A percentile compares a stretch with the other conserved stretches of the same genome.
These are phyloP conservation scores for Muscicapa striata DNA, from an alignment of 2,797 vertebrate genomes.

Conservation along the genomic window DNA sequence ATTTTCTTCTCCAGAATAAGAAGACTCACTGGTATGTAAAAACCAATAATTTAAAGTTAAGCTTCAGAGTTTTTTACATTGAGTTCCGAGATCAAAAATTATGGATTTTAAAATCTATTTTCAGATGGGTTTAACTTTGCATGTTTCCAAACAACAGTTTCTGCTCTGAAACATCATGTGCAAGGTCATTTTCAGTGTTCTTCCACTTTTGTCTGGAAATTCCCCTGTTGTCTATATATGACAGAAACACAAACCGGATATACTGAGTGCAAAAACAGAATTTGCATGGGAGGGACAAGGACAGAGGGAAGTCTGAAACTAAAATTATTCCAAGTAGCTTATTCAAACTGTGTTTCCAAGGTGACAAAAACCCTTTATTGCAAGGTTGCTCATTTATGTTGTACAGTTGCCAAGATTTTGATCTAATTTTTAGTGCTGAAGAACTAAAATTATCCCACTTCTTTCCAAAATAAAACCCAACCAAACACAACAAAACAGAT, in stretches of 20 bases:
- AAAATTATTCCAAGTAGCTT: slow-evolving; percentile 47
- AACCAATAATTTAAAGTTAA: not conserved
- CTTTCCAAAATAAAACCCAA: slow-evolving; percentile 25
- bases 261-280: slow-evolving; percentile 49
- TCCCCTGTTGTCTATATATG: not conserved
- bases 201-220: slow-evolving; percentile 12
- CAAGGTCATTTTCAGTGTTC: not conserved
- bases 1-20: not conserved
- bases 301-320: slow-evolving; percentile 44
- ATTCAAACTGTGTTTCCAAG: slow-evolving; percentile 46
- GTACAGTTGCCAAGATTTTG: slow-evolving; percentile 39
- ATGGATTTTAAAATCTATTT: not conserved
- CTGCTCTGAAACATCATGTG: not conserved
- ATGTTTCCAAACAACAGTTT: not conserved
- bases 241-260: slow-evolving; percentile 36
- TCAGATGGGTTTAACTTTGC: not conserved
- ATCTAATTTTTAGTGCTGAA: slow-evolving; percentile 27
- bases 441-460: slow-evolving; percentile 24
- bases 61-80: not conserved
- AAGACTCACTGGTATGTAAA: not conserved
- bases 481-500: not conserved
- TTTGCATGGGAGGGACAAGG: slow-evolving; percentile 32
- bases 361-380: slow-evolving; percentile 31
- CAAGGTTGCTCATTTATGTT: slow-evolving; percentile 36
- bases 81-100: not conserved